phyloP scores from a whole-genome alignment of 2,113 vertebrate species.

The Heterochromis multidens region DNA sequence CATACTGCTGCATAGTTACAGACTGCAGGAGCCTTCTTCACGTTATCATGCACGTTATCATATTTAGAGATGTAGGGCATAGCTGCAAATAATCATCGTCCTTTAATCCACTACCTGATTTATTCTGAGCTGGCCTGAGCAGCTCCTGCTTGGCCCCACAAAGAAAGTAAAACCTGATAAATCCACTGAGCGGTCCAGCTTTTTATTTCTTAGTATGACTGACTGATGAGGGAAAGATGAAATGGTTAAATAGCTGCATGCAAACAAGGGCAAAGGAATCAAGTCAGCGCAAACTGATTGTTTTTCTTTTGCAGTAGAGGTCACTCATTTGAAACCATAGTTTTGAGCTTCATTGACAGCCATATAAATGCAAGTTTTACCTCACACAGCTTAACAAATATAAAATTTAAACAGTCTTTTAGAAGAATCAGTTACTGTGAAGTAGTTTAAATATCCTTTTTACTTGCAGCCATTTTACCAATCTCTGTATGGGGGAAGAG shows the following conservation, averaged over 20 bases:
- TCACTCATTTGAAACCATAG: not conserved
- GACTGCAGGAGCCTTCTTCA: not conserved
- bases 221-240: not conserved
- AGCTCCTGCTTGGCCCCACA: not conserved
- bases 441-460: not conserved
- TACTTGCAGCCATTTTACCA: not conserved
- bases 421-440: not conserved
- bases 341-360: not conserved
- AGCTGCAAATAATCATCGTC: not conserved
- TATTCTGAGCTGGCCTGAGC: not conserved
- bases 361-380: not conserved
- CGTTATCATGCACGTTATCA: not conserved
- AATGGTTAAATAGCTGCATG: not conserved
- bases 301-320: not conserved
- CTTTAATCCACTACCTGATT: conserved; percentile 26
- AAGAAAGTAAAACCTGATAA: not conserved
- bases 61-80: conserved; percentile 12
- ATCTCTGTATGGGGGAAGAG: not conserved
- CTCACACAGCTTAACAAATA: not conserved
- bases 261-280: not conserved
- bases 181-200: not conserved
- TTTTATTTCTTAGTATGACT: not conserved
- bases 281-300: not conserved
- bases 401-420: not conserved
- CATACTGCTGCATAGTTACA: not conserved